Evolutionary conservation across 2,888 invertebrate species (phyloP).

Genomic region (Anoplius nigerrimus): DNA sequence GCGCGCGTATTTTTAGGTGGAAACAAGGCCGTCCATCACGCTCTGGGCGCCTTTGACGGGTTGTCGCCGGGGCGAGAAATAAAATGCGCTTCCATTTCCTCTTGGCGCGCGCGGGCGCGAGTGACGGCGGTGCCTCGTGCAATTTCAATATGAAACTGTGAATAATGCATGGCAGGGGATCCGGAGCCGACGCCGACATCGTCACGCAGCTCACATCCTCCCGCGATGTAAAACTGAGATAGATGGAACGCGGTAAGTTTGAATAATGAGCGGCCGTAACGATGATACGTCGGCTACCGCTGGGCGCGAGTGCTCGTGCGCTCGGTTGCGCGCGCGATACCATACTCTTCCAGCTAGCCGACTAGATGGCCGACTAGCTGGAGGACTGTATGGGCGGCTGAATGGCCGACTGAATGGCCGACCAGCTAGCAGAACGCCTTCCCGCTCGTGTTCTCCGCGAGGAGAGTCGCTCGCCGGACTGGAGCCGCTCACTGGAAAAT

Average conservation of each 20-base stretch:
- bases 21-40: slow-evolving; percentile 35
- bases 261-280: slow-evolving; percentile 68
- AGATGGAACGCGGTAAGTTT: slow-evolving; percentile 70
- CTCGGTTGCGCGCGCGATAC: too few species aligned
- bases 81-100: slow-evolving; percentile 57
- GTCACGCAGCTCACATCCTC: slow-evolving; percentile 67
- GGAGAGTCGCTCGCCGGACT: not conserved
- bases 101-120: not conserved
- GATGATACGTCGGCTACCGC: slow-evolving; percentile 59
- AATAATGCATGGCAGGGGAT: slow-evolving; percentile 68
- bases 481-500: slow-evolving; percentile 47
- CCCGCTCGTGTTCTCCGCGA: slow-evolving; percentile 23
- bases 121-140: slow-evolving; percentile 50
- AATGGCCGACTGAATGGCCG: too few species aligned
- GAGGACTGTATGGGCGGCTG: too few species aligned
- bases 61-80: slow-evolving; percentile 48
- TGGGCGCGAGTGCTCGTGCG: not conserved
- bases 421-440: not conserved
- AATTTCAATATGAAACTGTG: slow-evolving; percentile 69
- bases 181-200: slow-evolving; percentile 54
- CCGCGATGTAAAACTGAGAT: slow-evolving; percentile 69
- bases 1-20: slow-evolving; percentile 31
- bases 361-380: too few species aligned
- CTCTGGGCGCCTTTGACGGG: slow-evolving; percentile 39
- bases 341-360: too few species aligned